phyloP scores from a whole-genome alignment of 2,113 vertebrate species.

The Silurus asotus region DNA sequence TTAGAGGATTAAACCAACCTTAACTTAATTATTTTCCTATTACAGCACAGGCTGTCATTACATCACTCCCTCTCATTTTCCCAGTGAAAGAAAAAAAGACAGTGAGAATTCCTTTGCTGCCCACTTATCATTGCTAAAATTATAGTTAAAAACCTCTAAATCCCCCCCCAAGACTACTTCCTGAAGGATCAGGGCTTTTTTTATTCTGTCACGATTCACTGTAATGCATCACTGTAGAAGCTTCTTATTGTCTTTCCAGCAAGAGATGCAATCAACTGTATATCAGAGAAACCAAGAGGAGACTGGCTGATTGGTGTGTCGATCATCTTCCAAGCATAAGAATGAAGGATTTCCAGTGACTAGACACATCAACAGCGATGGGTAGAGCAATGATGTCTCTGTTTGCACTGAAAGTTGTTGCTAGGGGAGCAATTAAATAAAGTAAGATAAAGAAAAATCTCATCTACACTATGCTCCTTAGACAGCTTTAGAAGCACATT shows the following conservation, averaged over 20 bases:
- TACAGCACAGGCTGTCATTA: neutral
- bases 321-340: neutral
- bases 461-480: neutral
- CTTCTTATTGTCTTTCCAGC: neutral
- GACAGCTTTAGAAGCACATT: neutral
- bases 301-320: constrained; percentile 2
- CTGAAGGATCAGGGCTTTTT: neutral
- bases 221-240: neutral
- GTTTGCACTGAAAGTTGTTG: neutral
- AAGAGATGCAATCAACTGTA: neutral
- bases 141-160: neutral
- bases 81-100: neutral
- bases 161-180: neutral
- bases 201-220: neutral
- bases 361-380: neutral
- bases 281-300: neutral
- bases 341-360: neutral
- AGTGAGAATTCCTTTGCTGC: neutral
- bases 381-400: neutral
- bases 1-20: neutral
- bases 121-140: neutral
- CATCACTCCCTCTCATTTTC: neutral
- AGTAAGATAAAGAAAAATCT: neutral
- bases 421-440: neutral
- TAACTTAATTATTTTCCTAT: neutral